Percentiles rank a stretch among this genome's conserved stretches.
Conservation (phyloP, 1,140 invertebrate species). For the Drosophila eugracilis region DNA sequence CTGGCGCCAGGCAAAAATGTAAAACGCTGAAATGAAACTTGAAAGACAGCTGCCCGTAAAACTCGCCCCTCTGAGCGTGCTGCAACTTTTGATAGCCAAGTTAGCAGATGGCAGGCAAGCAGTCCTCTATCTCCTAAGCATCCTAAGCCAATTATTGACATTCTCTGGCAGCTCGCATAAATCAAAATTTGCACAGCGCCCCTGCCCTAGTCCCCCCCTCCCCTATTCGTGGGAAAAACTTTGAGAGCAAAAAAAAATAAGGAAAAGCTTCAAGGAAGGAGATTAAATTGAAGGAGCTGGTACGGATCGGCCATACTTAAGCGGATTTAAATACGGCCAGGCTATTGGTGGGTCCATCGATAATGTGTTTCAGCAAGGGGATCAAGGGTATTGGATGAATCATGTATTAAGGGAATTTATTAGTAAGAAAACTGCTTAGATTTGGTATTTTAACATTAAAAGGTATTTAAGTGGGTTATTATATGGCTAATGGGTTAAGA, state of each 20-base stretch:
- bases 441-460: no score
- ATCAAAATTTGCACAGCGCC: slow-evolving; percentile 52
- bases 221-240: no score
- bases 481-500: no score
- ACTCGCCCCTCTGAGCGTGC: neutral
- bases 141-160: slow-evolving; percentile 72
- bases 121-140: no score
- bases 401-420: no score
- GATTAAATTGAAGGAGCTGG: slow-evolving; percentile 1
- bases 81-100: slow-evolving; percentile 14
- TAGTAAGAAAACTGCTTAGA: no score
- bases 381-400: no score
- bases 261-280: neutral
- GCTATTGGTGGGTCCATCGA: neutral
- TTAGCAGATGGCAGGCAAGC: slow-evolving; percentile 25
- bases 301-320: slow-evolving; percentile 7
- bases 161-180: slow-evolving; percentile 63
- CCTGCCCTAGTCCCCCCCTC: no score
- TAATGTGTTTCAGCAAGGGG: no score
- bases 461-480: no score
- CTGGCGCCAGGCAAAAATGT: slow-evolving; percentile 11
- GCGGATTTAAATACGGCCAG: slow-evolving; percentile 19
- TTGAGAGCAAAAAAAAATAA: slow-evolving; percentile 1
- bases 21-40: slow-evolving; percentile 28
- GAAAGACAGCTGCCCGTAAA: slow-evolving; percentile 46